phyloP scores from a whole-genome alignment of 2,797 vertebrate genomes.

The Hyperoplus lanceolatus region DNA sequence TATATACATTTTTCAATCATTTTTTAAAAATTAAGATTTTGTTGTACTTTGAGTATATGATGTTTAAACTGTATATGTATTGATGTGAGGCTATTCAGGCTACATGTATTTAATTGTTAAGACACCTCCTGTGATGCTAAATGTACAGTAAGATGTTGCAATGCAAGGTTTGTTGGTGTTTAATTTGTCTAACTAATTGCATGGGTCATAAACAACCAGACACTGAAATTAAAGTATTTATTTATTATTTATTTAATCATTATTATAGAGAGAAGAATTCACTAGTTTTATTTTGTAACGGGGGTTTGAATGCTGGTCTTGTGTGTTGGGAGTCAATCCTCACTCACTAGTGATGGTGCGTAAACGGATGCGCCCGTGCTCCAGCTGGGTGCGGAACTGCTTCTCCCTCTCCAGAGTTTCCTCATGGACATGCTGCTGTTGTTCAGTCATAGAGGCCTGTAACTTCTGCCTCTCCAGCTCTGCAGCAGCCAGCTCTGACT shows the following conservation, averaged over 20 bases:
- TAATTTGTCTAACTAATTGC: neutral
- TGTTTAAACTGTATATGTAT: neutral
- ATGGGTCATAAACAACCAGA: neutral
- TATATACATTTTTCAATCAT: too few species aligned
- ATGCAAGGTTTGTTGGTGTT: neutral
- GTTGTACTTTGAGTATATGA: neutral
- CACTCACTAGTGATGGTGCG: conserved; percentile 83
- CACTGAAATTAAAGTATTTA: neutral
- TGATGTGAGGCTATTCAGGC: neutral
- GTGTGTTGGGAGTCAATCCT: neutral
- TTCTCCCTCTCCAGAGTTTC: conserved; percentile 83
- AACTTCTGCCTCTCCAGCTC: conserved; percentile 63
- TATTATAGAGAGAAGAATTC: too few species aligned
- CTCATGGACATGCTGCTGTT: conserved; percentile 74
- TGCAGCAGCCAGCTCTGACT: conserved; percentile 76
- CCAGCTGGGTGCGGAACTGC: conserved; percentile 81
- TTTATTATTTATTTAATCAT: too few species aligned
- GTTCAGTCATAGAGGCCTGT: conserved; percentile 70
- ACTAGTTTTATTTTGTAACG: neutral
- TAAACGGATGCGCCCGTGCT: conserved; percentile 72
- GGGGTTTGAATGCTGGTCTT: neutral
- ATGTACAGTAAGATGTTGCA: neutral
- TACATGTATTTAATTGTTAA: neutral
- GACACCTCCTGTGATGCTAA: neutral
- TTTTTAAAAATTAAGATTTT: neutral